Evolutionary conservation across 2,113 vertebrate species (phyloP).

Genomic region (Lasiurus cinereus): DNA sequence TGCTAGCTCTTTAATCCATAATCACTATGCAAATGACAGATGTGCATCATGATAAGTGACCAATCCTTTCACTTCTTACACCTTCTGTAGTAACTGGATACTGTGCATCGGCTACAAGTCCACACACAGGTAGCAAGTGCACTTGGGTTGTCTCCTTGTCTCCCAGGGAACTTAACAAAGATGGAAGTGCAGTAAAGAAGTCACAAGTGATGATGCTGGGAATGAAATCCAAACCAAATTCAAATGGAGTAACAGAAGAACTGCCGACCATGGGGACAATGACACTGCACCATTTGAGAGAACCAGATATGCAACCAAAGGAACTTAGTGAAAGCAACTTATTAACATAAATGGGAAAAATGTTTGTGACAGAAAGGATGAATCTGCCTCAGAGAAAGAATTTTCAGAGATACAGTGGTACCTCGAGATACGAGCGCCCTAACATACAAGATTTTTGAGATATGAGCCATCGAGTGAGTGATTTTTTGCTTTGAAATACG

Average conservation of each 20-base stretch:
- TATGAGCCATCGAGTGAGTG: too few species aligned
- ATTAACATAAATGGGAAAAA: background rate
- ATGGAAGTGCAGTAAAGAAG: background rate
- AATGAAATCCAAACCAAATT: background rate
- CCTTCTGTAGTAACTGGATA: background rate
- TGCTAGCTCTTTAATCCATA: background rate
- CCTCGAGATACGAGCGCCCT: too few species aligned
- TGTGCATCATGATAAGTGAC: background rate
- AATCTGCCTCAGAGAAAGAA: background rate
- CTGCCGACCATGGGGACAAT: background rate
- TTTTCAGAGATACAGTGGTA: background rate
- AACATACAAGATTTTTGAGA: too few species aligned
- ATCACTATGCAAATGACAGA: background rate
- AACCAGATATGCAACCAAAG: background rate
- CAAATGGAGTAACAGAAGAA: background rate
- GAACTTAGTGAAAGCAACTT: background rate
- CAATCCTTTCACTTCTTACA: background rate
- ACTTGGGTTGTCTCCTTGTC: background rate
- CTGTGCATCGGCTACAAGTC: background rate
- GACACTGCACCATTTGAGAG: background rate
- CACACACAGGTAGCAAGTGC: background rate
- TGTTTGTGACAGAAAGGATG: background rate
- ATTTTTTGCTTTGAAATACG: too few species aligned
- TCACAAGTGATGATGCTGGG: background rate
- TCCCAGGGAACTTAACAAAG: constrained; percentile 9